A percentile compares a stretch with the other conserved stretches of the same genome.
Evolutionary conservation across 2,113 vertebrate genomes (phyloP).

Genomic region (Ptilonorhynchus violaceus): DNA sequence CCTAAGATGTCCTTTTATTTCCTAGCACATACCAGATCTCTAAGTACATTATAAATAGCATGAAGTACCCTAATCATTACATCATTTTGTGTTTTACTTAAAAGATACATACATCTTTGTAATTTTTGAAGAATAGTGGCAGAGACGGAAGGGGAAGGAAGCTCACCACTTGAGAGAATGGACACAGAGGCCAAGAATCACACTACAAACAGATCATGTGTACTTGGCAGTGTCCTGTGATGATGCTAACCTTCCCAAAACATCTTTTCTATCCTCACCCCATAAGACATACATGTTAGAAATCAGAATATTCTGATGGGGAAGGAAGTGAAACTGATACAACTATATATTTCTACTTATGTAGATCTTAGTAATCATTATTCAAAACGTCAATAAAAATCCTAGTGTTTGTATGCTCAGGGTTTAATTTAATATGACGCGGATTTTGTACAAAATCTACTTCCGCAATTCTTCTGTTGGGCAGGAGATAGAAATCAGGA

Average conservation of each 20-base stretch:
- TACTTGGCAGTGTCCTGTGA: neutral
- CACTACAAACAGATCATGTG: neutral
- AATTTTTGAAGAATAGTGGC: neutral
- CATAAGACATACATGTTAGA: neutral
- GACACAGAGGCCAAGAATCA: neutral
- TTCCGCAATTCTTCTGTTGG: neutral
- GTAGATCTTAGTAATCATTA: neutral
- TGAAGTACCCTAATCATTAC: neutral
- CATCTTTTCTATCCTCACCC: neutral
- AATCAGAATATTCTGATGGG: neutral
- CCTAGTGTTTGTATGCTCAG: neutral
- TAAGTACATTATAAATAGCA: neutral
- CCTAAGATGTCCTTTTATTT: neutral
- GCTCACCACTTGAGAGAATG: neutral
- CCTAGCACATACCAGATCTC: neutral
- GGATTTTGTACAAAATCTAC: neutral
- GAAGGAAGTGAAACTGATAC: neutral
- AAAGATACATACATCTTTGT: neutral
- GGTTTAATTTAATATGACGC: neutral
- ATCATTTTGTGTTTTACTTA: neutral
- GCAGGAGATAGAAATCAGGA: neutral
- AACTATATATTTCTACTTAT: neutral
- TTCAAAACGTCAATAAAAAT: neutral
- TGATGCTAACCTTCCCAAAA: neutral
- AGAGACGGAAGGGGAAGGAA: neutral